phyloP scores from a whole-genome alignment of 2,888 invertebrate species.

The Drosophila anomalata region DNA sequence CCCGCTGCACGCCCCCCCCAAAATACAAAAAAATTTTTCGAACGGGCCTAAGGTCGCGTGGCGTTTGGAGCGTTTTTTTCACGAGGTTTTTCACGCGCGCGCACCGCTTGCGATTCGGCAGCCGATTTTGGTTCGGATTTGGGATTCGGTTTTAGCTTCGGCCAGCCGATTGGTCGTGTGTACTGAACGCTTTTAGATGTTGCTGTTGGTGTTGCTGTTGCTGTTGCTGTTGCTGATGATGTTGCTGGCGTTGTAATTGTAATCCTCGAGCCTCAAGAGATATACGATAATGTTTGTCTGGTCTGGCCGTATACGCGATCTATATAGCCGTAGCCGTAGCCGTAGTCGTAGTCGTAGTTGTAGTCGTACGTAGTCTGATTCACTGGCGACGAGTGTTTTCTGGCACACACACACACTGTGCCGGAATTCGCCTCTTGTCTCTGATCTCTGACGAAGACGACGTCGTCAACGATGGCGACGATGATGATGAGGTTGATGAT shows the following conservation, averaged over 20 bases:
- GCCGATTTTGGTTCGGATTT: slow-evolving; percentile 50
- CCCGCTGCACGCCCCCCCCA: slow-evolving; percentile 62
- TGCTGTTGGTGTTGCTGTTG: slow-evolving; percentile 28
- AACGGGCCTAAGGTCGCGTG: slow-evolving; percentile 75
- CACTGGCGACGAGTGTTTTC: slow-evolving; percentile 73
- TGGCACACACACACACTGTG: slow-evolving; percentile 61
- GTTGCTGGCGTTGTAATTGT: slow-evolving; percentile 67
- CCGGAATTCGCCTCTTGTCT: slow-evolving; percentile 33
- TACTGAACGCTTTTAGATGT: neutral
- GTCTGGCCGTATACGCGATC: slow-evolving; percentile 77
- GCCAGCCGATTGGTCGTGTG: slow-evolving; percentile 50
- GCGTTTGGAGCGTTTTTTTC: slow-evolving; percentile 51
- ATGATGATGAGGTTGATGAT: slow-evolving; percentile 60
- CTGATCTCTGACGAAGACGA: slow-evolving; percentile 58
- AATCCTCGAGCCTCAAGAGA: slow-evolving; percentile 71
- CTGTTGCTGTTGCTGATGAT: slow-evolving; percentile 10
- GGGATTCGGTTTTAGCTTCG: slow-evolving; percentile 41
- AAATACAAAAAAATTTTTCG: slow-evolving; percentile 14
- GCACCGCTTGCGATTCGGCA: slow-evolving; percentile 35
- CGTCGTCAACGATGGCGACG: slow-evolving; percentile 55
- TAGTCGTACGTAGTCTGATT: slow-evolving; percentile 61
- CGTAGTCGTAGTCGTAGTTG: slow-evolving; percentile 48
- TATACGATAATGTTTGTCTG: slow-evolving; percentile 76
- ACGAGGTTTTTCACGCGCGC: slow-evolving; percentile 69
- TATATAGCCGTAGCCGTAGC: slow-evolving; percentile 70